These are phyloP conservation scores for Dusona sp. DNA, from an alignment of 2,888 invertebrate genomes.

Conservation along the genomic window DNA sequence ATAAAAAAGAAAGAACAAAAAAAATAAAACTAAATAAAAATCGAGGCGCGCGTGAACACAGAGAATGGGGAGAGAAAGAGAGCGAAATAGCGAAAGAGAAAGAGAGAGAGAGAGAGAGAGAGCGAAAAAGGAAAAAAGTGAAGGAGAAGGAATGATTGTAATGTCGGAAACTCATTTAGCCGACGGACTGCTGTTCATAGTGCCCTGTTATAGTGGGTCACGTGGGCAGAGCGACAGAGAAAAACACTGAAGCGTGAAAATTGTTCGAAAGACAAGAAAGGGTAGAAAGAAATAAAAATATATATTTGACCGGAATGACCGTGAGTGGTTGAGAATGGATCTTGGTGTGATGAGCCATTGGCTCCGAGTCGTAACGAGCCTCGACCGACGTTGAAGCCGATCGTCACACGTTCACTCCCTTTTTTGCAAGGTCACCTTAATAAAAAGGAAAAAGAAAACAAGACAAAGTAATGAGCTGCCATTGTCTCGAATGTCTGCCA, in stretches of 20 bases:
- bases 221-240: conserved; percentile 80
- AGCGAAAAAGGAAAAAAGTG: conserved; percentile 64
- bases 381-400: not conserved
- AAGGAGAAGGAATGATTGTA: conserved; percentile 78
- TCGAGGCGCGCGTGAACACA: conserved; percentile 67
- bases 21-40: conserved; percentile 27
- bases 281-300: not conserved
- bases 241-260: conserved; percentile 34
- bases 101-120: conserved; percentile 18
- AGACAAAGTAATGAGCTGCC: not conserved
- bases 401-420: not conserved
- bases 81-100: conserved; percentile 40
- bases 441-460: not conserved
- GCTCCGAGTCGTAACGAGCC: not conserved
- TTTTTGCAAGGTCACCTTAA: not conserved
- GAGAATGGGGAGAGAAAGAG: conserved; percentile 60
- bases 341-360: not conserved
- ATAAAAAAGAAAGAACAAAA: conserved; percentile 18
- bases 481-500: not conserved
- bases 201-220: conserved; percentile 84
- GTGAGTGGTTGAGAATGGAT: not conserved
- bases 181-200: conserved; percentile 84
- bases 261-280: conserved; percentile 26
- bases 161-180: conserved; percentile 84
- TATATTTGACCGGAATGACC: not conserved